Conservation (phyloP, 2,888 invertebrate species). For the Cyclophora punctaria region DNA sequence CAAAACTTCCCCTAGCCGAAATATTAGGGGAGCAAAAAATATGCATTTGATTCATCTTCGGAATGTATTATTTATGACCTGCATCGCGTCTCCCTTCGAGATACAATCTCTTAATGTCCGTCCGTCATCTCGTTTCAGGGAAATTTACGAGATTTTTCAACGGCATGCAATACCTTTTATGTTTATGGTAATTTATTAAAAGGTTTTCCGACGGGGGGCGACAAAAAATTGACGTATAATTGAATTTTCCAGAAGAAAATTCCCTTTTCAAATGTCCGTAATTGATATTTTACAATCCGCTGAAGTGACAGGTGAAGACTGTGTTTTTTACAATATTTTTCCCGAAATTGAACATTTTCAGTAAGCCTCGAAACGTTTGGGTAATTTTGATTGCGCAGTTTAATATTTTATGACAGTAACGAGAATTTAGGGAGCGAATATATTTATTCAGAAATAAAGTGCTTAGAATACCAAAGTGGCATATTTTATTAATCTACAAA, state of each 20-base stretch:
- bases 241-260: conserved; percentile 14
- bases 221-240: conserved; percentile 20
- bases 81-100: conserved; percentile 11
- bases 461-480: no score
- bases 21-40: not conserved
- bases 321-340: not conserved
- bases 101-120: conserved; percentile 33
- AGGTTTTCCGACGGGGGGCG: conserved; percentile 25
- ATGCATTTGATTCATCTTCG: conserved; percentile 1
- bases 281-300: conserved; percentile 9
- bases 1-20: not conserved
- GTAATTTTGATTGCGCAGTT: no score
- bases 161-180: conserved; percentile 33
- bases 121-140: conserved; percentile 21
- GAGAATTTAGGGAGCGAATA: no score
- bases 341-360: no score
- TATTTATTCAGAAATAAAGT: no score
- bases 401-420: no score
- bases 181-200: conserved; percentile 54
- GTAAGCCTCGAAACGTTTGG: no score
- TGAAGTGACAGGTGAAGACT: not conserved
- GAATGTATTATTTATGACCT: conserved; percentile 21
- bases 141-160: conserved; percentile 29
- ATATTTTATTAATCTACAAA: no score
- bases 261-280: conserved; percentile 13